Base-by-base conservation (phyloP, 2,113 vertebrate genomes). In the Leptobrachium ailaonicum region DNA sequence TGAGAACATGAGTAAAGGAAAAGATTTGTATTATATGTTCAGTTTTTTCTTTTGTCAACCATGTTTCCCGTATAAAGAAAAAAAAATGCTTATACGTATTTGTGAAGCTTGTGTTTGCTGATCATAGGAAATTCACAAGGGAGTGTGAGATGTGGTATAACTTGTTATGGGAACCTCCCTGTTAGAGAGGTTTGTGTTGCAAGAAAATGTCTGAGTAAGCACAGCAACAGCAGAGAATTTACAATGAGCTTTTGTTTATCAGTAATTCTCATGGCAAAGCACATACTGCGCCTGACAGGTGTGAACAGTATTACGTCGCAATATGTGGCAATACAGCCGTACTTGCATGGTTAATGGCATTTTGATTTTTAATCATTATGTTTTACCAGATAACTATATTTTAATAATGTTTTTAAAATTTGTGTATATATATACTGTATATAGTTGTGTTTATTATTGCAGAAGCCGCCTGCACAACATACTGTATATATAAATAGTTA, bases 81-180 rank as follows among this genome's bases (percentile, higher is more conserved):
- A 62, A 62, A 12, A 12, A 62, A 20, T 62, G 58, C n/a, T 32
- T 32, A 32, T 32, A 32, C 20, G 20, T 32, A 32, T 32, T 32
- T 32, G 20, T 32, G 13, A 62, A 62, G n/a, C 12, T 12, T 20
- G 7, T 10, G n/a, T 66, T 77, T 62, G 12, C 78, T 56, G 77
- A 58, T 45, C 70, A 66, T 79, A 44, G 47, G 13, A 68, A 53
- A 4, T 13, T 45, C 14, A 56, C 4, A 32, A 47, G 71, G 71
- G 64, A 44, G 71, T 14, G 54, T 2, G 4, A 53, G 50, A 68
- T 20, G 43, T 66, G 79, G 50, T 40, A 41, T 41, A 41, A 81
- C 79, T 60, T 75, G 71, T 63, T 69, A 40, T 1, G 64, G 72
- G 79, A 81, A 20, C 71, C 64, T 69, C 79, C 72, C 54, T 69